Evolutionary conservation across 2,888 invertebrate genomes (phyloP), one percentile per base, ranked within the genome.

Genomic region (Heteropelma amictum): DNA sequence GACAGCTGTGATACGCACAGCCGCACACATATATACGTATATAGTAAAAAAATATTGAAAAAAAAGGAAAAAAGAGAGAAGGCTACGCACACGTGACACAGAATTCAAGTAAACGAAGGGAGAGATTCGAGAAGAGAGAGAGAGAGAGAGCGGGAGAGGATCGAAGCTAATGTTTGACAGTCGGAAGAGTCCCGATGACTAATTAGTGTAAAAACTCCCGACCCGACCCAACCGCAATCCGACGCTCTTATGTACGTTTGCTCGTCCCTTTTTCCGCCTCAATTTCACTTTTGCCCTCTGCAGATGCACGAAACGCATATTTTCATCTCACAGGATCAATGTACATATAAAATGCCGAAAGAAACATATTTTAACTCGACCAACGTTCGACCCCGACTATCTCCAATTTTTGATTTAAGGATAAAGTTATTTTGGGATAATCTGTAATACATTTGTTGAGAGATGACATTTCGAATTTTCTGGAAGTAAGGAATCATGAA

Each of bases 121-220:
- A 85, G 82, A 69, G 79, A 12, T 81, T 71, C 85, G 79, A 82
- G 82, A 72, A 85, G 86, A 85, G 84, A 82, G 81, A 33, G 23
- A 23, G 26, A 7, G 19, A 19, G 45, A 40, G 81, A 82, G 82
- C 12, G 45, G 35, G 35, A 56, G 54, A 54, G 54, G 65, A 56
- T 82, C 79, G 80, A n/a, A n/a, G n/a, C n/a, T 81, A 78, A 83
- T 87, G 87, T 87, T 87, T 88, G 88, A 87, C 88, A 88, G 86
- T 71, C 81, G 80, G 81, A 83, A 87, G 87, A 87, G 85, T 79
- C 81, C 80, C 85, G 84, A 84, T 88, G 87, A 88, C 87, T 88
- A 88, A 87, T 88, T 87, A 86, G 85, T 83, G 82, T 86, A 87
- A 87, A 88, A 87, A 87, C 84, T 83, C 77, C 73, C 64, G 77